A percentile compares a stretch with the other conserved stretches of the same genome.
Evolutionary conservation across 2,888 invertebrate genomes (phyloP).

Genomic region (Agrochola lychnidis): DNA sequence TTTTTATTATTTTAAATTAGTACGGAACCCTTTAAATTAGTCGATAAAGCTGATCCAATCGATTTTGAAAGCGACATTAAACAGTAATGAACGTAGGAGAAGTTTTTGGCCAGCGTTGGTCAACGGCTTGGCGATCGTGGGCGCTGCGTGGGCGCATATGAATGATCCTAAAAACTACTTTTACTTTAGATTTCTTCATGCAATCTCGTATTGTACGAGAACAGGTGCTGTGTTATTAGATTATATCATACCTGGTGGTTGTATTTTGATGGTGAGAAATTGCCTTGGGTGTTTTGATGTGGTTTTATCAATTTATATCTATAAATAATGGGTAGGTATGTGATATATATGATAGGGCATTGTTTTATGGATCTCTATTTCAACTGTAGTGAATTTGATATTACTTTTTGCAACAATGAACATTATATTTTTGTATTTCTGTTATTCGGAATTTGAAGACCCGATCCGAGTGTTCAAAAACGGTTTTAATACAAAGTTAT

Average conservation of each 20-base stretch:
- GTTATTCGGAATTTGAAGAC: background rate
- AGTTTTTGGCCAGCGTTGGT: conserved; percentile 85
- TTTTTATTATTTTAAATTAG: background rate
- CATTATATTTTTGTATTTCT: background rate
- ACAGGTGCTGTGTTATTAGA: conserved; percentile 50
- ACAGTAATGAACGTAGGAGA: conserved; percentile 76
- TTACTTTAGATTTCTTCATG: conserved; percentile 75
- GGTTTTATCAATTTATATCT: conserved; percentile 11
- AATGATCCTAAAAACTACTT: conserved; percentile 74
- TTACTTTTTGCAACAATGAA: background rate
- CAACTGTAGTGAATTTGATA: no score
- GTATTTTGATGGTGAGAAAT: conserved; percentile 27
- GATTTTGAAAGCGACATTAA: conserved; percentile 58
- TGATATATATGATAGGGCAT: background rate
- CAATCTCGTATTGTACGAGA: conserved; percentile 42
- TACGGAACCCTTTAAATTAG: conserved; percentile 19
- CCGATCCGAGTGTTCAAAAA: background rate
- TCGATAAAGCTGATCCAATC: conserved; percentile 34
- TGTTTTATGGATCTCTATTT: background rate
- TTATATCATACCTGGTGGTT: conserved; percentile 33
- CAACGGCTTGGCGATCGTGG: conserved; percentile 78
- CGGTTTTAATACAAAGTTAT: no score
- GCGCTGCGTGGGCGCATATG: conserved; percentile 73
- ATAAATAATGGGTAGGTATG: background rate
- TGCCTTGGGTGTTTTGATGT: conserved; percentile 21